Percentiles rank a stretch among this genome's conserved stretches.
phyloP scores from a whole-genome alignment of 2,113 vertebrate species.

The Atlantisia rogersi region DNA sequence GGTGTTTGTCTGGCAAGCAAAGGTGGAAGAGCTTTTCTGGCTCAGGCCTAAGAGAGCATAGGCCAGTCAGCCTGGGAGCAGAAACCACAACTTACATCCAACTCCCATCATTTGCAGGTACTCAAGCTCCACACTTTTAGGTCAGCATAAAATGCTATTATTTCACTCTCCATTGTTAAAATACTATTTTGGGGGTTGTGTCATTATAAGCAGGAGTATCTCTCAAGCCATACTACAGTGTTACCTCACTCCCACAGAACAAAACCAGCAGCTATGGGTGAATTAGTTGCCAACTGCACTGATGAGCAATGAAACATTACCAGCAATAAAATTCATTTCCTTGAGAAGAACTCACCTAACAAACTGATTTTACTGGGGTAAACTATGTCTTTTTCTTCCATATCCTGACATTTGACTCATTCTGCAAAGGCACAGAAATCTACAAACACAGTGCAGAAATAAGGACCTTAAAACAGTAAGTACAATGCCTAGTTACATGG shows the following conservation, averaged over 20 bases:
- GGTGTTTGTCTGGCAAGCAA: not conserved
- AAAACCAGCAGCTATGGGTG: rapidly evolving
- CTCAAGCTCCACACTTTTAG: not conserved
- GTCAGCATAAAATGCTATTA: not conserved
- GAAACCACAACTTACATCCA: rapidly evolving
- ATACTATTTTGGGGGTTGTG: rapidly evolving
- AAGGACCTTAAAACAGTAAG: not conserved
- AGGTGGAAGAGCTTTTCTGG: not conserved
- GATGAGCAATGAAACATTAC: not conserved
- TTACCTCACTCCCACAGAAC: not conserved
- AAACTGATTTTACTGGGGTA: not conserved
- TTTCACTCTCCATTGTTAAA: not conserved
- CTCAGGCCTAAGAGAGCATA: not conserved
- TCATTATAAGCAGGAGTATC: not conserved
- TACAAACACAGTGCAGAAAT: not conserved
- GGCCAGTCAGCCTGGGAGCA: not conserved
- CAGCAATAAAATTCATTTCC: not conserved
- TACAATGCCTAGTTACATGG: not conserved
- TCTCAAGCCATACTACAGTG: not conserved
- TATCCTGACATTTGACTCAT: not conserved
- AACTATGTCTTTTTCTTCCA: not conserved
- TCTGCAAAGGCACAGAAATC: not conserved
- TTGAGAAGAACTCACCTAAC: not conserved
- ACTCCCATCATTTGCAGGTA: rapidly evolving
- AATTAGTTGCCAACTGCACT: not conserved